Evolutionary conservation across 2,797 vertebrate species (phyloP), one percentile per base, ranked within the genome.

Genomic region (Myiothlypis coronata): DNA sequence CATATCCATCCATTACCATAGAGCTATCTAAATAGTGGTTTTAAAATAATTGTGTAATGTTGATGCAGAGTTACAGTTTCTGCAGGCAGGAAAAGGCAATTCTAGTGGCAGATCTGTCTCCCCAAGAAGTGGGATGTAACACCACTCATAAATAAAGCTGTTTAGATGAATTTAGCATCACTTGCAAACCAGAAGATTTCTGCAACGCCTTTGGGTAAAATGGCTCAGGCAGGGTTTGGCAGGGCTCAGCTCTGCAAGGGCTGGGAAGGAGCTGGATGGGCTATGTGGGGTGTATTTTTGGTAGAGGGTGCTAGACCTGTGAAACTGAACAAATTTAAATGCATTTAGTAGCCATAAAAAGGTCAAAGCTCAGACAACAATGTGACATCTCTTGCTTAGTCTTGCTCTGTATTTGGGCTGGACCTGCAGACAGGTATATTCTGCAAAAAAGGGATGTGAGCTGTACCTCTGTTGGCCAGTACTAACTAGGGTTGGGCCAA

Each of bases 61-160:
- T 88, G 77, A 94, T 63, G 34, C 87, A 84, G 93, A 85, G 17
- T 34, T 79, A 86, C 8, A 67, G 56, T 87, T 79, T 88, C 72
- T 53, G 78, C 86, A 87, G 89, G 83, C 89, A 90, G 94, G 34
- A 94, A 95, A 76, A 91, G 83, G 91, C 92, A 63, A 44, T 81
- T 81, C 76, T 81, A 64, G 82, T 65, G 92, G 82, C 79, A 81
- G 76, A 81, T 80, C 59, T 85, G 83, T 75, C 63, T 95, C 65
- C 50, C 57, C 76, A 71, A 67, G 78, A 90, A 70, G 88, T 39
- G 4, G 81, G 79, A 43, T 78, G 68, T 90, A 84, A 37, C 75
- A 83, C 57, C 53, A 47, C 71, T 77, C 81, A 37, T 80, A 72
- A 92, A 44, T 89, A 78, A 83, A 92, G 57, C 92, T 83, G 89